Conservation (phyloP, 1,140 invertebrate species). For the Himalopsyche phryganea region DNA sequence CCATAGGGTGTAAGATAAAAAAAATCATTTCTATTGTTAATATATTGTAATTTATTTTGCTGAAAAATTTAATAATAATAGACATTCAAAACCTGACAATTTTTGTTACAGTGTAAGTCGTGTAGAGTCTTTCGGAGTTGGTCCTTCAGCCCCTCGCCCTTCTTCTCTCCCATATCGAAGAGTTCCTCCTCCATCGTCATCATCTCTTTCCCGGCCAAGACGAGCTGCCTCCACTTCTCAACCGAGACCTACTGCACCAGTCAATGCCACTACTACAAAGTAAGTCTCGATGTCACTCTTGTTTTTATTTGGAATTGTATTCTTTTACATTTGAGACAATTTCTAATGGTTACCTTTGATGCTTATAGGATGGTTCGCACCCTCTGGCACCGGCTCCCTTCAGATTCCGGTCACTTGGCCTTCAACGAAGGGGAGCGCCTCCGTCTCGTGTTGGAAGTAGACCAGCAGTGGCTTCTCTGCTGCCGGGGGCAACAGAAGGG, state of each 20-base stretch:
- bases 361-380: slow-evolving; percentile 67
- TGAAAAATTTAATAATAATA: too few species aligned
- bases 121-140: slow-evolving; percentile 53
- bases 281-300: slow-evolving; percentile 19
- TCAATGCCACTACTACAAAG: slow-evolving; percentile 42
- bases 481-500: slow-evolving; percentile 74
- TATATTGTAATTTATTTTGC: too few species aligned
- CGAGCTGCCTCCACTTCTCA: slow-evolving; percentile 63
- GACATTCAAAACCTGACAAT: too few species aligned
- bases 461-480: slow-evolving; percentile 73
- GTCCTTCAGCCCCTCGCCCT: slow-evolving; percentile 49
- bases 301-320: too few species aligned
- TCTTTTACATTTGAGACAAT: too few species aligned
- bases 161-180: slow-evolving; percentile 64
- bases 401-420: slow-evolving; percentile 73
- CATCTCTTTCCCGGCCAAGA: slow-evolving; percentile 54
- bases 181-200: slow-evolving; percentile 47
- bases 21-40: too few species aligned
- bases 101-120: slow-evolving; percentile 51
- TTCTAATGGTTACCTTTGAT: too few species aligned
- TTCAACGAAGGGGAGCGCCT: slow-evolving; percentile 74
- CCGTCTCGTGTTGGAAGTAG: slow-evolving; percentile 71
- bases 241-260: slow-evolving; percentile 45
- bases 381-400: slow-evolving; percentile 66
- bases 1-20: too few species aligned